These are phyloP conservation scores for Galeopterus variegatus DNA, from an alignment of 2,113 vertebrate genomes.

Conservation along the genomic window DNA sequence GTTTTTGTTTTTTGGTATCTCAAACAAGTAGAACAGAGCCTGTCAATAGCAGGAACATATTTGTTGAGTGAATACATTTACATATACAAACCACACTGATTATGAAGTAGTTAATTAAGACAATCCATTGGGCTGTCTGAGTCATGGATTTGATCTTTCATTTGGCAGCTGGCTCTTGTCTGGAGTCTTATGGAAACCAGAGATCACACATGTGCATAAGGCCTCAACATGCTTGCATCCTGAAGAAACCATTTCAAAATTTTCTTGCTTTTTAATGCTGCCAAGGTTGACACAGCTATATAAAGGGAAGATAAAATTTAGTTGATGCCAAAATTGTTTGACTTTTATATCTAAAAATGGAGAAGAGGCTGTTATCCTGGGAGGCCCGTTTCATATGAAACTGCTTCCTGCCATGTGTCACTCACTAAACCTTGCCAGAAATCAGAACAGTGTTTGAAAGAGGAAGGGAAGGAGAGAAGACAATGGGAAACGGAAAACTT, in stretches of 20 bases:
- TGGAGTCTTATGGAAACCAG: constrained; percentile 31
- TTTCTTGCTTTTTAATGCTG: constrained; percentile 61
- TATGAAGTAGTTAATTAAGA: constrained; percentile 37
- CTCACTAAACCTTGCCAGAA: constrained; percentile 54
- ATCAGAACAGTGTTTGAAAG: constrained; percentile 5
- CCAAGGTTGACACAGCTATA: constrained; percentile 49
- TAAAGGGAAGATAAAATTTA: constrained; percentile 55
- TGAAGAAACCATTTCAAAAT: constrained; percentile 55
- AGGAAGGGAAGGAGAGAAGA: neutral
- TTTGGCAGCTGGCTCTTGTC: constrained; percentile 10
- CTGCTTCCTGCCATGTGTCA: constrained; percentile 65
- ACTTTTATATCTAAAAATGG: constrained; percentile 33
- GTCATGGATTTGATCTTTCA: neutral
- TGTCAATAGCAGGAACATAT: neutral
- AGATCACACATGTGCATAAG: neutral
- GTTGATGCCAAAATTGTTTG: constrained; percentile 17
- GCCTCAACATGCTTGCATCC: neutral
- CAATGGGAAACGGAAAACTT: neutral
- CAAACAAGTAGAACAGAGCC: neutral
- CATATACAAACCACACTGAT: neutral
- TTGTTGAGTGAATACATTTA: neutral
- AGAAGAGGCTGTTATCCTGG: constrained; percentile 32
- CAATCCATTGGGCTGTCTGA: neutral
- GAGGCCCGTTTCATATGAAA: constrained; percentile 68
- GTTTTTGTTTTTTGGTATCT: neutral